Conservation (phyloP, 2,888 invertebrate genomes). For the Pheosia gnoma region DNA sequence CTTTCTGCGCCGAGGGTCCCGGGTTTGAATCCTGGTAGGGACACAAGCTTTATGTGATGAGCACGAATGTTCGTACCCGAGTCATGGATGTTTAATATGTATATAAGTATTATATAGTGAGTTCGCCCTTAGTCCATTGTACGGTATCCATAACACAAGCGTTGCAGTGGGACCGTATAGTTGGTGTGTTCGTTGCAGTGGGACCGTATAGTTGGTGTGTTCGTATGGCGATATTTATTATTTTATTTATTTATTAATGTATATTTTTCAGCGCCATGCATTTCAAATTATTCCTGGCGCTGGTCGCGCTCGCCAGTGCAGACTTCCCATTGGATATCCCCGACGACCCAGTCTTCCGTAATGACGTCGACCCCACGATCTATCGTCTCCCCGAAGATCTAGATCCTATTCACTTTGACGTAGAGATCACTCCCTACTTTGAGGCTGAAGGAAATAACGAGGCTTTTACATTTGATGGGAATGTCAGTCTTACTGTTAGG, state of each 20-base stretch:
- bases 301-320: conserved; percentile 49
- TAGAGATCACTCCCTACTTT: conserved; percentile 82
- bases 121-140: no score
- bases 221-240: no score
- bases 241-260: neutral
- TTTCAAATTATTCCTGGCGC: conserved; percentile 47
- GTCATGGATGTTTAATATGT: no score
- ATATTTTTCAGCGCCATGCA: conserved; percentile 36
- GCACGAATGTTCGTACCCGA: no score
- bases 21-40: no score
- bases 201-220: no score
- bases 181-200: neutral
- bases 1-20: no score
- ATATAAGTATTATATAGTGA: no score
- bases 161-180: neutral
- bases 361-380: conserved; percentile 36
- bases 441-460: conserved; percentile 53
- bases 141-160: neutral
- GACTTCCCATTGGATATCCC: conserved; percentile 61
- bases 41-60: no score
- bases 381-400: conserved; percentile 75
- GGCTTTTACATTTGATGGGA: conserved; percentile 77
- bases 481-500: conserved; percentile 61
- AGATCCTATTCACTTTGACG: conserved; percentile 77
- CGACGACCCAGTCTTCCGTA: conserved; percentile 36